phyloP scores from a whole-genome alignment of 2,797 vertebrate genomes.

The Sparidentex hasta region DNA sequence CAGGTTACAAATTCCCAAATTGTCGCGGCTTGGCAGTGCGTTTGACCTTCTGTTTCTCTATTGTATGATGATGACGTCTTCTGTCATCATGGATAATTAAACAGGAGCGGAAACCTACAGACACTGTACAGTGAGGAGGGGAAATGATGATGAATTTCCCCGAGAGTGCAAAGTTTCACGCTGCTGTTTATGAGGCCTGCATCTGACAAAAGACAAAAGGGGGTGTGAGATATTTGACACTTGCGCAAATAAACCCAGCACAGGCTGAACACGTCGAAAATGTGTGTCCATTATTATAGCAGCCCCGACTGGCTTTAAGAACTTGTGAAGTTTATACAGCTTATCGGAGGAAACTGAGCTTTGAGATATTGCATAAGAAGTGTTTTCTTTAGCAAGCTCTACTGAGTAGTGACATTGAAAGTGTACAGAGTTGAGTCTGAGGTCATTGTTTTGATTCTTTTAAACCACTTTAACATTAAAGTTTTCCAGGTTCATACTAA shows the following conservation, averaged over 20 bases:
- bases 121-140: conserved; percentile 15
- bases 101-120: conserved; percentile 9
- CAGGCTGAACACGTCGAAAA: not conserved
- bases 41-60: conserved; percentile 31
- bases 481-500: conserved; percentile 28
- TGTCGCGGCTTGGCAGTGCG: conserved; percentile 1
- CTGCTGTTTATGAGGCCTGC: conserved; percentile 69
- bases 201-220: conserved; percentile 14
- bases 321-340: conserved; percentile 49
- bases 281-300: conserved; percentile 31
- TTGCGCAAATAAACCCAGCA: conserved; percentile 1
- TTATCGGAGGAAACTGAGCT: conserved; percentile 65
- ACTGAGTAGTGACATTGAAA: conserved; percentile 43
- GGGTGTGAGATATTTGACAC: conserved; percentile 20
- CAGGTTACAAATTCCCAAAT: not conserved
- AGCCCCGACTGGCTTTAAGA: conserved; percentile 11
- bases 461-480: conserved; percentile 6
- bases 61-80: conserved; percentile 13
- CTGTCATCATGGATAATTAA: conserved; percentile 42
- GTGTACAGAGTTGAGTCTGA: conserved; percentile 27
- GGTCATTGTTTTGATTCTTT: conserved; percentile 31
- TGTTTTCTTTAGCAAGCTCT: conserved; percentile 29
- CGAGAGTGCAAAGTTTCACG: conserved; percentile 33
- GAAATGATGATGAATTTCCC: conserved; percentile 25
- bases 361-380: conserved; percentile 41